Percentiles rank a stretch among this genome's conserved stretches.
Conservation (phyloP, 2,888 invertebrate species). For the Kuschelorhynchus macadamiae region DNA sequence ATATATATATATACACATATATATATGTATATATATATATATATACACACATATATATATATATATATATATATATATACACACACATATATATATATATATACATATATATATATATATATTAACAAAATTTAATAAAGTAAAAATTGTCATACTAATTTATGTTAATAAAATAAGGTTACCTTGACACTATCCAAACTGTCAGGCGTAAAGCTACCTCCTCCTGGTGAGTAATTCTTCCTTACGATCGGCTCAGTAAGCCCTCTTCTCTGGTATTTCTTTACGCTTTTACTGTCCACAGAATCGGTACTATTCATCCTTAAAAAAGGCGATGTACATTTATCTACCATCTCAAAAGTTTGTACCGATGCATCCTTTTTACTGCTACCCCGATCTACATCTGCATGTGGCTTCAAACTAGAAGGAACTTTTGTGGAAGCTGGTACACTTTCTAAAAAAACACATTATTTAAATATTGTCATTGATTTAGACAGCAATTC, state of each 20-base stretch:
- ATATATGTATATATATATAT: too few relatives aligned
- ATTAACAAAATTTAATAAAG: too few relatives aligned
- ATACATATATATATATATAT: too few relatives aligned
- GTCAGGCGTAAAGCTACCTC: conserved; percentile 62
- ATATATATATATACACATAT: too few relatives aligned
- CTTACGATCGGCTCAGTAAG: conserved; percentile 50
- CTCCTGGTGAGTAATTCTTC: conserved; percentile 60
- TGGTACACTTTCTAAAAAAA: conserved; percentile 7
- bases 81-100: too few relatives aligned
- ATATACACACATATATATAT: too few relatives aligned
- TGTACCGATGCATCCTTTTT: conserved; percentile 72
- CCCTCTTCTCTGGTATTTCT: conserved; percentile 38
- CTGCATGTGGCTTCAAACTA: conserved; percentile 63
- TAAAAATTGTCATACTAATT: too few relatives aligned
- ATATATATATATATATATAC: too few relatives aligned
- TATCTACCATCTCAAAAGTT: conserved; percentile 69
- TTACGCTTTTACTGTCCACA: conserved; percentile 39
- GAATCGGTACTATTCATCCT: conserved; percentile 55
- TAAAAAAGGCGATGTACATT: conserved; percentile 66
- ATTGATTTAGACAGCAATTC: too few relatives aligned
- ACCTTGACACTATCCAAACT: conserved; percentile 61
- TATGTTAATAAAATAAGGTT: background rate
- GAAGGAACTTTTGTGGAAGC: conserved; percentile 53
- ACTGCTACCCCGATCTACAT: conserved; percentile 59
- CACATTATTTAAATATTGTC: too few relatives aligned